These are phyloP conservation scores for Priocnemis perturbator DNA, from an alignment of 2,888 invertebrate species.

Conservation along the genomic window DNA sequence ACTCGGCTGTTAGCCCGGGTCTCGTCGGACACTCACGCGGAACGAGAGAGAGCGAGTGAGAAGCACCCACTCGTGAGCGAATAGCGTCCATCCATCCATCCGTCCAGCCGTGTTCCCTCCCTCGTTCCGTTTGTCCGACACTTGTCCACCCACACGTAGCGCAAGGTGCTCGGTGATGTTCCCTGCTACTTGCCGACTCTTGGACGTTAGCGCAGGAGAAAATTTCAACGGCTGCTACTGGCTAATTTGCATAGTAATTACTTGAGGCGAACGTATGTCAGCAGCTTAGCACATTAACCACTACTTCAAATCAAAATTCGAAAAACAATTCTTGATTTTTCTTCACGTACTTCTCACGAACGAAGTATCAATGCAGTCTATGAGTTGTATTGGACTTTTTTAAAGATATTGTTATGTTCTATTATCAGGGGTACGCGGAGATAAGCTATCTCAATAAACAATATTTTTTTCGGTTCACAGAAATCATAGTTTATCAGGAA, in stretches of 20 bases:
- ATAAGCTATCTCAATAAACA: too few relatives aligned
- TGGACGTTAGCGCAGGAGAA: neutral
- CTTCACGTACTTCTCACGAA: too few relatives aligned
- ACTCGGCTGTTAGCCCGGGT: slow-evolving; percentile 32
- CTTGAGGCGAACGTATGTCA: neutral
- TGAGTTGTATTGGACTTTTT: too few relatives aligned
- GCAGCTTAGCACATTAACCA: neutral
- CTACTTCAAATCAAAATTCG: too few relatives aligned
- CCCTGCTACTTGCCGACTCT: slow-evolving; percentile 28
- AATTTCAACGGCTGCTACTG: neutral
- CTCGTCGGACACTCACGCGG: too few relatives aligned
- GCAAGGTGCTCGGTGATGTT: slow-evolving; percentile 50
- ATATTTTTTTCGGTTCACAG: too few relatives aligned
- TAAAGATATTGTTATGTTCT: too few relatives aligned
- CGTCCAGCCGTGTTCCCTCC: slow-evolving; percentile 6
- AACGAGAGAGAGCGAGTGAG: slow-evolving; percentile 21
- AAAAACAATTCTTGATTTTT: too few relatives aligned
- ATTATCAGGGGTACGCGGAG: too few relatives aligned
- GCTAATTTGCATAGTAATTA: neutral
- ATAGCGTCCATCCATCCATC: slow-evolving; percentile 3
- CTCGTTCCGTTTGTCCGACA: slow-evolving; percentile 27
- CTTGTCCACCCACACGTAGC: slow-evolving; percentile 55
- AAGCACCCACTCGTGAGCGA: too few relatives aligned
- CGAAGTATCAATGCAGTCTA: too few relatives aligned
- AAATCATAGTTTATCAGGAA: too few relatives aligned